Evolutionary conservation across 1,140 invertebrate species (phyloP).

Genomic region (Atta texana): DNA sequence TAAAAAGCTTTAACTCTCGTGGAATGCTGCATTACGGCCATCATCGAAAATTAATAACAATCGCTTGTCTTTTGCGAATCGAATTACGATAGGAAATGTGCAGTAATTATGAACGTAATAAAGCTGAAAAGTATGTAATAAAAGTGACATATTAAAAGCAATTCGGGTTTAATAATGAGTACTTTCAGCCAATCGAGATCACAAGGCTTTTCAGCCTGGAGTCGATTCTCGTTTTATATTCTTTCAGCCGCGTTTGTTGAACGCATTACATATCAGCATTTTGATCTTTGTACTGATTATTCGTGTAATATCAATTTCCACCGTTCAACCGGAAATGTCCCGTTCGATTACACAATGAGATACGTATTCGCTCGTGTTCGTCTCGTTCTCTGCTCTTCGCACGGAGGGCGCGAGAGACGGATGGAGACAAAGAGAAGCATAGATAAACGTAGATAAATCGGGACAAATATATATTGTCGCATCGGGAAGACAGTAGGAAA

Average conservation of each 20-base stretch:
- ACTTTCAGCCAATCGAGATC: constrained; percentile 11
- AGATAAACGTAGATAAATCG: constrained; percentile 65
- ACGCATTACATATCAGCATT: background rate
- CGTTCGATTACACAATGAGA: constrained; percentile 43
- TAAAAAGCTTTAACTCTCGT: constrained; percentile 22
- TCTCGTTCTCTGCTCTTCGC: background rate
- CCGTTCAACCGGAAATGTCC: background rate
- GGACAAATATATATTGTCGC: constrained; percentile 66
- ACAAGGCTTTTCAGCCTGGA: constrained; percentile 8
- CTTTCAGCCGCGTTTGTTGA: background rate
- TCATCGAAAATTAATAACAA: constrained; percentile 60
- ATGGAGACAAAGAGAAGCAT: constrained; percentile 60
- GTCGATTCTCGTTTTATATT: constrained; percentile 14
- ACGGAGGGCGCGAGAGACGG: constrained; percentile 16
- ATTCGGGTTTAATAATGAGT: constrained; percentile 39
- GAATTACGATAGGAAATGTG: constrained; percentile 44
- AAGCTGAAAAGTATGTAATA: constrained; percentile 46
- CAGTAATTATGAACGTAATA: constrained; percentile 43
- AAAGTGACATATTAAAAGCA: constrained; percentile 46
- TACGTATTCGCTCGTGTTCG: constrained; percentile 40
- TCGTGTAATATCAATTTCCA: constrained; percentile 48
- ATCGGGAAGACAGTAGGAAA: constrained; percentile 17
- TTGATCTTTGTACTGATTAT: constrained; percentile 8
- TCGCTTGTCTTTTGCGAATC: constrained; percentile 48
- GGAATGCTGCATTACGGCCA: constrained; percentile 38